Percentiles rank a stretch among this genome's conserved stretches.
Evolutionary conservation across 1,140 invertebrate genomes (phyloP).

Genomic region (Aphelenchoides avenae): DNA sequence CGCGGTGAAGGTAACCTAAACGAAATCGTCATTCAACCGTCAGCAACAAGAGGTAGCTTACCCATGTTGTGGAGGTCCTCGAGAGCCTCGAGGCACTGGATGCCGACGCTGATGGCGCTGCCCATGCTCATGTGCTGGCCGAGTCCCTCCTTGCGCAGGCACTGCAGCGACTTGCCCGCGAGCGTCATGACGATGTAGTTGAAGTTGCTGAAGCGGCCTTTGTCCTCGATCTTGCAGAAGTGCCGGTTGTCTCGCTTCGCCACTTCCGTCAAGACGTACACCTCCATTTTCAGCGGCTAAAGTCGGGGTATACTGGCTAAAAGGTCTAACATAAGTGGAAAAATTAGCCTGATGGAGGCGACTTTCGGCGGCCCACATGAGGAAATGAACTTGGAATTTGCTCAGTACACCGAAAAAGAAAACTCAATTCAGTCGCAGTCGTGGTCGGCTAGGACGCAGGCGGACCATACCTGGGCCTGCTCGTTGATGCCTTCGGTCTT

Average conservation of each 20-base stretch:
- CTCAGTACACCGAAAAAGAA: too few relatives aligned
- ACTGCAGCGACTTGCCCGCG: constrained; percentile 21
- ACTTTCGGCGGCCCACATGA: too few relatives aligned
- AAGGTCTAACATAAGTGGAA: too few relatives aligned
- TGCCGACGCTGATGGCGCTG: constrained; percentile 20
- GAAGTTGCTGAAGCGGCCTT: constrained; percentile 17
- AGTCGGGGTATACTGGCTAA: too few relatives aligned
- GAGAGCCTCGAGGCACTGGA: constrained; percentile 39
- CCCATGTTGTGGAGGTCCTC: constrained; percentile 42
- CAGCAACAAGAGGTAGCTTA: too few relatives aligned
- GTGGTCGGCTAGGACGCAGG: too few relatives aligned
- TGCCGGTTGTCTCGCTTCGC: constrained; percentile 29
- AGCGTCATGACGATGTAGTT: constrained; percentile 30
- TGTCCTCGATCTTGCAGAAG: constrained; percentile 31
- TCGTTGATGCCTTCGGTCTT: too few relatives aligned
- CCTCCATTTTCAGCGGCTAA: constrained; percentile 51
- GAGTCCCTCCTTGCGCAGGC: constrained; percentile 25
- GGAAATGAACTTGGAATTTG: too few relatives aligned
- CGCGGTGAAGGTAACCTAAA: constrained; percentile 44
- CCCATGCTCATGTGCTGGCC: constrained; percentile 35
- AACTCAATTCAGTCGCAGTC: too few relatives aligned
- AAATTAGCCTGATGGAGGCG: too few relatives aligned
- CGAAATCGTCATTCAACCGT: too few relatives aligned
- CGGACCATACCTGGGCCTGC: too few relatives aligned
- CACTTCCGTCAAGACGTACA: constrained; percentile 43